Conservation (phyloP, 92 coral and sea anemone species). For the Zoanthus gigantus region DNA sequence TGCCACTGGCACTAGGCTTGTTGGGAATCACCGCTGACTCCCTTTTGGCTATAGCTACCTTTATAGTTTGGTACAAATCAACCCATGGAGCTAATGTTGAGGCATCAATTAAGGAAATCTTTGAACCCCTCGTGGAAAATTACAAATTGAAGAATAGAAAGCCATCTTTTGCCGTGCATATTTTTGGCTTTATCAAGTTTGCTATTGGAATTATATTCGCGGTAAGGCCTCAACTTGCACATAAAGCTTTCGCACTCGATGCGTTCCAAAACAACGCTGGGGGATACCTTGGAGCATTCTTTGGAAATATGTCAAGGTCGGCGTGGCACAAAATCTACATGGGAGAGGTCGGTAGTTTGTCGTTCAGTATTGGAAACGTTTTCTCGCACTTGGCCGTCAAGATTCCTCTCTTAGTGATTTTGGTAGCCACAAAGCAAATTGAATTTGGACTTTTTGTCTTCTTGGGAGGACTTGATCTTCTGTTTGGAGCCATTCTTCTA, state of each 20-base stretch:
- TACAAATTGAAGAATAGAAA: conserved; percentile 13
- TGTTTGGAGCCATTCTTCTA: conserved; percentile 17
- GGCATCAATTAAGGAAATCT: conserved; percentile 13
- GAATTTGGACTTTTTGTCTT: conserved; percentile 37
- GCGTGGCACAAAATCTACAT: conserved; percentile 53
- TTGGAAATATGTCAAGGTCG: conserved; percentile 31
- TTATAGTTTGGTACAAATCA: conserved; percentile 50
- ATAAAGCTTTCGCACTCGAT: conserved; percentile 24
- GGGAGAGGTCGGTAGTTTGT: conserved; percentile 46
- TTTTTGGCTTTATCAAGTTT: conserved; percentile 45
- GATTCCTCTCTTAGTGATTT: conserved; percentile 37
- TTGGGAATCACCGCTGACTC: conserved; percentile 22
- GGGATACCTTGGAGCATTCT: conserved; percentile 45
- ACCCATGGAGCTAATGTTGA: conserved; percentile 28
- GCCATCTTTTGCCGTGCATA: conserved; percentile 28
- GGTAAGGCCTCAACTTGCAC: conserved; percentile 40
- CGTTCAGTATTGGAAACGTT: conserved; percentile 50
- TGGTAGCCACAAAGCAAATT: conserved; percentile 44
- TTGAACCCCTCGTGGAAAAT: conserved; percentile 19
- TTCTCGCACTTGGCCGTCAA: conserved; percentile 40
- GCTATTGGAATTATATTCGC: conserved; percentile 27
- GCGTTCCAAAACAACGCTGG: conserved; percentile 31
- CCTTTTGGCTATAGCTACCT: conserved; percentile 37
- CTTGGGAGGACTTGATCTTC: conserved; percentile 6
- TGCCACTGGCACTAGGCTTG: conserved; percentile 43